Conservation (phyloP, 2,888 invertebrate genomes). For the Phrixothrix hirtus region DNA sequence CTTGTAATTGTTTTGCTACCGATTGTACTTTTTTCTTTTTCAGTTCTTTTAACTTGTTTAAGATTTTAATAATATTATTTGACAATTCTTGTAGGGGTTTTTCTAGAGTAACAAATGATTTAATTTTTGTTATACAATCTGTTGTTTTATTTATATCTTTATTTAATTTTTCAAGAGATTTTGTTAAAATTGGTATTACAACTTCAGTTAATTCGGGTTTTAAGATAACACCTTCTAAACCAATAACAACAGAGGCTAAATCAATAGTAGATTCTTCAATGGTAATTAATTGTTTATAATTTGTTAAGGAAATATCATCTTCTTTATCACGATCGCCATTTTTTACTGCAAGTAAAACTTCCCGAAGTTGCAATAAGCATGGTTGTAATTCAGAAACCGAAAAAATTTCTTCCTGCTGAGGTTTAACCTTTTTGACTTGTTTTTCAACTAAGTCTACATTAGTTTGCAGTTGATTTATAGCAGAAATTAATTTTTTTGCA, state of each 20-base stretch:
- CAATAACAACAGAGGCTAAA: constrained; percentile 26
- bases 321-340: constrained; percentile 8
- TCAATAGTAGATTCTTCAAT: constrained; percentile 38
- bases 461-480: constrained; percentile 8
- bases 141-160: constrained; percentile 4
- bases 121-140: constrained; percentile 5
- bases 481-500: constrained; percentile 5
- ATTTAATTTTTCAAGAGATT: constrained; percentile 10
- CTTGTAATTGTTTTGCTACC: constrained; percentile 13
- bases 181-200: constrained; percentile 7
- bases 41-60: constrained; percentile 8
- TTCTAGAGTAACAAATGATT: constrained; percentile 8
- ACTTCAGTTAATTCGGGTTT: constrained; percentile 8
- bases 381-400: constrained; percentile 5
- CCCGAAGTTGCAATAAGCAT: constrained; percentile 19
- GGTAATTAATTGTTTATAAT: constrained; percentile 26
- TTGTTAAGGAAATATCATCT: constrained; percentile 18
- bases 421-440: constrained; percentile 3
- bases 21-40: not conserved
- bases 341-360: constrained; percentile 22
- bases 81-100: constrained; percentile 24
- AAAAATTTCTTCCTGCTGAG: not conserved
- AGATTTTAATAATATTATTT: constrained; percentile 1
- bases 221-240: constrained; percentile 10
- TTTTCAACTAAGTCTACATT: constrained; percentile 7